Evolutionary conservation across 1,140 invertebrate genomes (phyloP), one percentile per base, ranked within the genome.

Genomic region (Gryon sp.): DNA sequence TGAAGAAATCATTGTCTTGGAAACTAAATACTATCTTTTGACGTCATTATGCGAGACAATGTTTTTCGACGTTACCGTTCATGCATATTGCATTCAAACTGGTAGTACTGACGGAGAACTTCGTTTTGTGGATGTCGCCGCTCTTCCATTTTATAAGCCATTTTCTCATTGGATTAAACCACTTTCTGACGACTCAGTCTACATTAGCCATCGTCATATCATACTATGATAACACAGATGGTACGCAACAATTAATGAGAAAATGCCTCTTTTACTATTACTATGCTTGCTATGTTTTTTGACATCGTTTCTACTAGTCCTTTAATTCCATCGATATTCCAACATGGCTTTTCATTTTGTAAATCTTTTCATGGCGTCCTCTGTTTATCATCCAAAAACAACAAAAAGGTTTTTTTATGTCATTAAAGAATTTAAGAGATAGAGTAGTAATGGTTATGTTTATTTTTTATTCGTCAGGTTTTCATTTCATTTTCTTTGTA

Each of bases 1-100:
- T 12, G 28, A 52, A 16, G 66, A 70, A 52, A 60, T 70, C 24
- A 52, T 70, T 14, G 30, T 62, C 19, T 20, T 43, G 2, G 11
- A 43, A 5, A 43, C 4, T 4, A 43, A 43, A 43, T 43, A 18
- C 16, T 43, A 20, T 14, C 9, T 43, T 4, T 14, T 43, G 18
- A 43, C 40, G 4, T 43, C 40, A 4, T 20, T 14, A n/a, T 43
- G 8, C 16, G 18, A 43, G 16, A 43, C 40, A n/a, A 2, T 15
- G 15, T 4, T 14, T 38, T 38, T 38, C 15, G 34, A 38, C 3
- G n/a, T 38, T 38, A 38, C 3, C n/a, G 15, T 38, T 4, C 12
- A 38, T 38, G 34, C 34, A 9, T 38, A 6, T 14, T n/a, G 12
- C n/a, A 38, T 38, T 15, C 3, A 38, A 16, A 14, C n/a, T 3